Percentiles rank a stretch among this genome's conserved stretches.
Evolutionary conservation across 2,888 invertebrate species (phyloP).

Genomic region (Drosophila incognita): DNA sequence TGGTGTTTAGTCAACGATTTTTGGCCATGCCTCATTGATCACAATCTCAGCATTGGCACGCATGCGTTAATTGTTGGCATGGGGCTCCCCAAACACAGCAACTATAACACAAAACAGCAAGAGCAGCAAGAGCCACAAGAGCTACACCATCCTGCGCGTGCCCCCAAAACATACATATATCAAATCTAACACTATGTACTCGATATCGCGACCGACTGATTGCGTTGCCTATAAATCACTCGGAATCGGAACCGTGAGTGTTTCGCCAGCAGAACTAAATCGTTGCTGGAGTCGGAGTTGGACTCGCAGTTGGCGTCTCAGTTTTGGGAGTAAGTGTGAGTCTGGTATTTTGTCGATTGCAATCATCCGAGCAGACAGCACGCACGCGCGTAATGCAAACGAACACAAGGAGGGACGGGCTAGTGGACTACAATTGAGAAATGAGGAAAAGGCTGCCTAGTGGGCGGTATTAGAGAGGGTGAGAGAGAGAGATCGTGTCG

Average conservation of each 20-base stretch:
- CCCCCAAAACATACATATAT: constrained; percentile 77
- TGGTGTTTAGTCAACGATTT: constrained; percentile 19
- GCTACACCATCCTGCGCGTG: constrained; percentile 71
- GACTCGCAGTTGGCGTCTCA: constrained; percentile 8
- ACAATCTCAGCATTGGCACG: constrained; percentile 66
- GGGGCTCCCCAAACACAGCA: constrained; percentile 45
- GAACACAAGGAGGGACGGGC: constrained; percentile 16
- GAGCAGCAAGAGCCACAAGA: constrained; percentile 2
- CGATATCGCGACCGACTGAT: constrained; percentile 75
- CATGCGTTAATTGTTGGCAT: constrained; percentile 76
- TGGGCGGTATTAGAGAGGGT: constrained; percentile 26
- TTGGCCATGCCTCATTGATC: constrained; percentile 51
- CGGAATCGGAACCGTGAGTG: constrained; percentile 59
- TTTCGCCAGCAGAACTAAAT: constrained; percentile 11
- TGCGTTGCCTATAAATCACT: constrained; percentile 73
- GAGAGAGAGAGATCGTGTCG: constrained; percentile 14
- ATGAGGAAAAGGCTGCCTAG: constrained; percentile 8
- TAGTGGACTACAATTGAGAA: constrained; percentile 6
- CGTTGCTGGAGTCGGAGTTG: constrained; percentile 3
- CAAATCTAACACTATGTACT: constrained; percentile 69
- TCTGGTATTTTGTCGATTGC: constrained; percentile 71
- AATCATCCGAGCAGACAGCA: constrained; percentile 74
- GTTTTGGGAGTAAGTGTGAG: constrained; percentile 39
- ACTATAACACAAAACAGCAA: constrained; percentile 13
- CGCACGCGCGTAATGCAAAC: constrained; percentile 69